Evolutionary conservation across 2,113 vertebrate species (phyloP), one percentile per base, ranked within the genome.

Genomic region (Psammodynastes pulverulentus): DNA sequence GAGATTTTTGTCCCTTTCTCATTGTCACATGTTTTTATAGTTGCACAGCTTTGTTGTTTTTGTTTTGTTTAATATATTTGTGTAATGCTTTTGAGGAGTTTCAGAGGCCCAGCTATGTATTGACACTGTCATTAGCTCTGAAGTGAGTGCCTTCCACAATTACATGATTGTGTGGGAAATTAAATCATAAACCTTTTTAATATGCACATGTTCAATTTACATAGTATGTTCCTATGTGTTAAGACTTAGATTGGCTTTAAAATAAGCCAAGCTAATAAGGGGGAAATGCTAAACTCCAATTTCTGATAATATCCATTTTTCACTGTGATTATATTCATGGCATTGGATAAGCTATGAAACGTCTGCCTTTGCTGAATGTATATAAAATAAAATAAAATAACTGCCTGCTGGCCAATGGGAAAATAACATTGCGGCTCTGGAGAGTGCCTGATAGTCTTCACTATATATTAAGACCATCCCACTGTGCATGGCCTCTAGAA

Each of bases 301-400:
- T 92, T 89, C 87, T 92, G 51, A 89, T 88, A 91, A 43, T 95
- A 52, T 26, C 46, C 79, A 21, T 88, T 43, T 91, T 52, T 91
- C 79, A 88, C 90, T 93, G 92, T 53, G 72, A 34, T 26, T 79
- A 87, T 72, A 67, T 39, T 93, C 62, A 23, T 92, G 87, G 88
- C 93, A 58, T 93, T 95, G 46, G 72, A 9, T 52, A 92, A 72
- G 39, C 29, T 84, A 39, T 7, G 92, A 46, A 94, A 89, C 0
- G 0, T 5, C 86, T 46, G 9, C 85, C 90, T 90, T 92, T 43
- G 93, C 86, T 90, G 87, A 93, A 94, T 91, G 95, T 95, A 94
- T 84, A 91, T 93, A 58, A 94, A 95, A 91, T 48, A 93, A 94
- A 96, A 86, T 94, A 95, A 89, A 84, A 91, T 9, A 84, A 54